Percentiles rank a stretch among this genome's conserved stretches.
Conservation (phyloP, 2,888 invertebrate species). For the Cheilosia vulpina region DNA sequence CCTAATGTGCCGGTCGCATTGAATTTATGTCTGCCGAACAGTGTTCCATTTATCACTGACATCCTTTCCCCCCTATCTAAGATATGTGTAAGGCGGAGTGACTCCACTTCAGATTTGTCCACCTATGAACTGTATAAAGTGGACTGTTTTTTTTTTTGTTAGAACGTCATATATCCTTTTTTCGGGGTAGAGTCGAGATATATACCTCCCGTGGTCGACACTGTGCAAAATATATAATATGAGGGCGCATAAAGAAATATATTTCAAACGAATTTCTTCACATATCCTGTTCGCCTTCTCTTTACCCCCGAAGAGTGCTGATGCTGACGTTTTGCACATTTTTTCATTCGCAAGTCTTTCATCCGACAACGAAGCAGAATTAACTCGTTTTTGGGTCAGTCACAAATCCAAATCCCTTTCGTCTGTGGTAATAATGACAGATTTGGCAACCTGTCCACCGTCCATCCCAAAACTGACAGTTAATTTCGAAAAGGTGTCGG, state of each 20-base stretch:
- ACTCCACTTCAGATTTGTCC: slow-evolving; percentile 22
- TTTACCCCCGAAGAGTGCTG: not conserved
- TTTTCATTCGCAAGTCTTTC: not conserved
- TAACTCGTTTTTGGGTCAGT: not conserved
- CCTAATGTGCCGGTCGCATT: slow-evolving; percentile 11
- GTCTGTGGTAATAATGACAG: slow-evolving; percentile 23
- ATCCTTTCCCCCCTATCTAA: slow-evolving; percentile 7
- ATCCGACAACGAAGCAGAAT: not conserved
- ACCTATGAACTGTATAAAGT: slow-evolving; percentile 25
- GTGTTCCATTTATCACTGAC: slow-evolving; percentile 64
- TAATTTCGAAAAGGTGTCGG: slow-evolving; percentile 42
- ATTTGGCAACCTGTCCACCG: slow-evolving; percentile 47
- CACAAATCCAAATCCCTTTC: slow-evolving; percentile 11
- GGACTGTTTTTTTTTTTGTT: not conserved
- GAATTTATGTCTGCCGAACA: slow-evolving; percentile 52
- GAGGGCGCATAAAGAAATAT: slow-evolving; percentile 46
- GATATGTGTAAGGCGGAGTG: not conserved
- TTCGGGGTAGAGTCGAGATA: not conserved
- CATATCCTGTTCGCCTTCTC: not conserved
- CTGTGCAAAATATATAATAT: slow-evolving; percentile 18
- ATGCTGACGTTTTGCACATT: not conserved
- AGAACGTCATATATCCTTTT: not conserved
- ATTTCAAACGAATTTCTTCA: slow-evolving; percentile 52
- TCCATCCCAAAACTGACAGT: slow-evolving; percentile 31
- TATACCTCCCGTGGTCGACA: not conserved